These are phyloP conservation scores for Notolabrus celidotus DNA, from an alignment of 2,797 vertebrate genomes.

Conservation along the genomic window DNA sequence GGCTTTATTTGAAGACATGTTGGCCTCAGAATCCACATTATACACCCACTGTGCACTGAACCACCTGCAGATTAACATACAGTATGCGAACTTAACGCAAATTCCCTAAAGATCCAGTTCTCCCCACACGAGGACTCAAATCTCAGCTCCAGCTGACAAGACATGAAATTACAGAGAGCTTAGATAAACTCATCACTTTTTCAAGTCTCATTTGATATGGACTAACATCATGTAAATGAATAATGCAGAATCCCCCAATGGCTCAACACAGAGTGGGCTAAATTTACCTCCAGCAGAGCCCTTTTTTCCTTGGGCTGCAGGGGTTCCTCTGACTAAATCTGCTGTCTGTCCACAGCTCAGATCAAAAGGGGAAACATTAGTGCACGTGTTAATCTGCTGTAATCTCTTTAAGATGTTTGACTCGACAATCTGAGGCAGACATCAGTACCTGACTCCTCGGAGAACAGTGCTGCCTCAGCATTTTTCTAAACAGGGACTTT, in stretches of 20 bases:
- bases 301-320: slow-evolving; percentile 9
- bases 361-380: slow-evolving; percentile 51
- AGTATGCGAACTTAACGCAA: background rate
- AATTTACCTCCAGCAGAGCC: slow-evolving; percentile 29
- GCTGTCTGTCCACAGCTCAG: slow-evolving; percentile 6
- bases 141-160: slow-evolving; percentile 8
- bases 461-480: slow-evolving; percentile 68
- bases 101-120: background rate
- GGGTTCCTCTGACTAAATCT: slow-evolving; percentile 8
- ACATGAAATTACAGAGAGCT: slow-evolving; percentile 13
- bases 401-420: slow-evolving; percentile 55
- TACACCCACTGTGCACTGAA: background rate
- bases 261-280: slow-evolving; percentile 34
- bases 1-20: no score
- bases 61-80: background rate
- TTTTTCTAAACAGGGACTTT: slow-evolving; percentile 39
- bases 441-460: slow-evolving; percentile 50
- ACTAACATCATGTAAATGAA: slow-evolving; percentile 44
- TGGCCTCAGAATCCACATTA: background rate
- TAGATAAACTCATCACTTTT: slow-evolving; percentile 32
- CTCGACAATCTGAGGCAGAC: slow-evolving; percentile 52
- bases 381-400: slow-evolving; percentile 49
- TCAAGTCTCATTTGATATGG: slow-evolving; percentile 30
- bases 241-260: slow-evolving; percentile 39
- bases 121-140: background rate